A percentile compares a stretch with the other conserved stretches of the same genome.
Conservation (phyloP, 2,113 vertebrate species). For the Etia nguti region DNA sequence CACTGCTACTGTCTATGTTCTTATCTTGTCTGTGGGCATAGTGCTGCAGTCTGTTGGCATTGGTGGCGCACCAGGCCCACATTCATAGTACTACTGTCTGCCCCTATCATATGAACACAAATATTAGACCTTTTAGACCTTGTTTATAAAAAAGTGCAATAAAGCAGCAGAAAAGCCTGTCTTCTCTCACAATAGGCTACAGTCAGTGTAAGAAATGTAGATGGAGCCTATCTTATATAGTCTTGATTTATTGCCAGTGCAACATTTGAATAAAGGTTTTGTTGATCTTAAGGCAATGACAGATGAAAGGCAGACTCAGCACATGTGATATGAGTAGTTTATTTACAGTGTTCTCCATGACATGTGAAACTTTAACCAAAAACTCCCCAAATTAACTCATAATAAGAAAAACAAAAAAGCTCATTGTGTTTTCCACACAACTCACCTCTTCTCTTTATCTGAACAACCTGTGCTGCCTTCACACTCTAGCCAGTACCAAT, state of each 20-base stretch:
- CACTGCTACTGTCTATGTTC: not conserved
- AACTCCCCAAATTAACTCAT: fast-evolving
- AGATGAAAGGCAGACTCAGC: not conserved
- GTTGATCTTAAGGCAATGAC: not conserved
- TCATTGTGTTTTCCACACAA: not conserved
- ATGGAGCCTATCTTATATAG: no score
- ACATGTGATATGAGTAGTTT: not conserved
- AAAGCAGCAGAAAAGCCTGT: no score
- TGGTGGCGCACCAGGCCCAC: no score
- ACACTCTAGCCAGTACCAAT: not conserved
- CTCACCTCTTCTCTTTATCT: not conserved
- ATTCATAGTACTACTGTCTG: no score
- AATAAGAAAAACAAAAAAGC: not conserved
- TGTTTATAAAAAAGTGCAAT: no score
- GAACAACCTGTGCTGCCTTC: not conserved
- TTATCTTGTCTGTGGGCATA: not conserved
- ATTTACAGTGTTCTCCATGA: not conserved
- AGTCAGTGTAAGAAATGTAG: no score
- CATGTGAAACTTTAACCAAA: not conserved
- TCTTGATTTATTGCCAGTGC: no score
- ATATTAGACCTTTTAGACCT: no score
- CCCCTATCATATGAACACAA: no score
- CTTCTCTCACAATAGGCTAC: no score
- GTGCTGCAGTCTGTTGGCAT: no score
- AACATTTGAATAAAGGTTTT: not conserved